Conservation (phyloP, 2,113 vertebrate genomes). For the Phylloscopus trochilus region DNA sequence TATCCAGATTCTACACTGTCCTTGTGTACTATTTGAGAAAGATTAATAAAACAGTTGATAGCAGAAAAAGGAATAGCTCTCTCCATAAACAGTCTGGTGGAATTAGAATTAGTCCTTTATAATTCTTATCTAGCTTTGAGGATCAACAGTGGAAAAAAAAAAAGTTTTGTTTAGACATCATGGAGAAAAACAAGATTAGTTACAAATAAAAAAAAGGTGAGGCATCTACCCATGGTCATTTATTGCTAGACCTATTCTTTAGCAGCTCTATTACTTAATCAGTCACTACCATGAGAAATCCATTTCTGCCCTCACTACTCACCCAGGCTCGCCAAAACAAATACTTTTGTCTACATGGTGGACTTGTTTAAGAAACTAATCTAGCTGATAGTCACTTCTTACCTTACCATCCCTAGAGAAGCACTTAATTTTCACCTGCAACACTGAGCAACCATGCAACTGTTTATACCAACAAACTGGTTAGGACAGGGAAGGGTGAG, state of each 20-base stretch:
- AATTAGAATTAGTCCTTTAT: neutral
- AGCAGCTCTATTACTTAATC: neutral
- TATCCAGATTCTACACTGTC: neutral
- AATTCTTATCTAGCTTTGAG: neutral
- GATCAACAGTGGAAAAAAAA: neutral
- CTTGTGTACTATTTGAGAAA: neutral
- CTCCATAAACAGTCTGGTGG: neutral
- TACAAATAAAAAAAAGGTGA: neutral
- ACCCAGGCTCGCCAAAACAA: neutral
- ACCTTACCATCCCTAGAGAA: neutral
- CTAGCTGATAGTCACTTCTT: neutral
- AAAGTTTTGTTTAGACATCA: neutral
- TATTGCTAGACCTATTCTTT: neutral
- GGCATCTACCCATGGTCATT: neutral
- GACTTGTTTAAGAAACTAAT: neutral
- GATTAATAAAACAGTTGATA: neutral
- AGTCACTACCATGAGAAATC: neutral
- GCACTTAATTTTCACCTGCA: neutral
- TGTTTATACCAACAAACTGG: neutral
- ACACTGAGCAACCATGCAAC: neutral
- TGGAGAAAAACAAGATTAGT: neutral
- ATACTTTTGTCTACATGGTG: neutral
- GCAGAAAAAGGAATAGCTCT: neutral
- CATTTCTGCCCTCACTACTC: neutral
- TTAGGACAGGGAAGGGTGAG: neutral